Percentiles rank a stretch among this genome's conserved stretches.
These are phyloP conservation scores for Oceanites oceanicus DNA, from an alignment of 2,113 vertebrate species.

Conservation along the genomic window DNA sequence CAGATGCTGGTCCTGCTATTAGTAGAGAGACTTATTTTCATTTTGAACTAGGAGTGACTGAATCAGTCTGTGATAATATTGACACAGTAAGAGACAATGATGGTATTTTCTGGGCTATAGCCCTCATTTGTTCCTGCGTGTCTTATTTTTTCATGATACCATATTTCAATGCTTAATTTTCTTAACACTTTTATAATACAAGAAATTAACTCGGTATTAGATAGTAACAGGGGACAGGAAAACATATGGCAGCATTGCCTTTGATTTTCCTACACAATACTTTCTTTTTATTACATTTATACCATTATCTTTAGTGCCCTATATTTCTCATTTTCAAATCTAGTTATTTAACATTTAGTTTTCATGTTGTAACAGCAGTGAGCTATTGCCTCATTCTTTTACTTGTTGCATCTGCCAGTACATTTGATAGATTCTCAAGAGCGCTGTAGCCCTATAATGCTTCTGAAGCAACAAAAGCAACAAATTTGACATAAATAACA, in stretches of 20 bases:
- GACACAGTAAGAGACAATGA: not conserved
- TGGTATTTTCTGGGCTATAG: not conserved
- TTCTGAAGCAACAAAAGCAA: not conserved
- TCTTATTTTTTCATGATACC: not conserved
- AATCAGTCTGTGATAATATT: not conserved
- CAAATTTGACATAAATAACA: not conserved
- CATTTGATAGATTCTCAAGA: not conserved
- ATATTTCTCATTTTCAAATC: not conserved
- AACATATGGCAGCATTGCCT: not conserved
- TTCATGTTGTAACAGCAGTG: not conserved
- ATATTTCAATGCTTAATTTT: not conserved
- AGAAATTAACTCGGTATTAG: not conserved
- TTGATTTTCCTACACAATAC: not conserved
- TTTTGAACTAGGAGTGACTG: not conserved
- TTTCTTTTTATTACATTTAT: not conserved
- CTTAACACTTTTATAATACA: not conserved
- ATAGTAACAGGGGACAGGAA: not conserved
- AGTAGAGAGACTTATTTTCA: not conserved
- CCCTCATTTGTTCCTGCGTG: not conserved
- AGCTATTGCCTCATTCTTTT: not conserved
- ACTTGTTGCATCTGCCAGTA: not conserved
- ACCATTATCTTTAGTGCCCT: not conserved
- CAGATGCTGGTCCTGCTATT: not conserved
- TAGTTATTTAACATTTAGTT: conserved; percentile 4
- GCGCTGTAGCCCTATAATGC: not conserved